A percentile compares a stretch with the other conserved stretches of the same genome.
These are phyloP conservation scores for Melinaea menophilus DNA, from an alignment of 2,888 invertebrate species.

Conservation along the genomic window DNA sequence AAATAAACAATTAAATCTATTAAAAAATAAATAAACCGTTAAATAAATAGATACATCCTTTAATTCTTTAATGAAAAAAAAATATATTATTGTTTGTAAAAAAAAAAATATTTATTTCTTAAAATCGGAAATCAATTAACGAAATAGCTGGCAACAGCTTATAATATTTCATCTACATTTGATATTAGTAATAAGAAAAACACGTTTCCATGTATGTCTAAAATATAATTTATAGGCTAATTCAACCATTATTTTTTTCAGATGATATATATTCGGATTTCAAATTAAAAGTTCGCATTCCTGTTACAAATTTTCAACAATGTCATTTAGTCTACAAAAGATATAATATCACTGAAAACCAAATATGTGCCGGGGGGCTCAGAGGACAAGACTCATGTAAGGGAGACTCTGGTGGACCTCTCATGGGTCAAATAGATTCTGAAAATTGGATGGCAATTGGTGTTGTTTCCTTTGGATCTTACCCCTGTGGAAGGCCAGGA, in stretches of 20 bases:
- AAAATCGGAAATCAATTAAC: no score
- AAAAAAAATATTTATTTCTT: no score
- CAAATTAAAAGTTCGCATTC: constrained; percentile 10
- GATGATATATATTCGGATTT: constrained; percentile 6
- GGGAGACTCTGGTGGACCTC: constrained; percentile 82
- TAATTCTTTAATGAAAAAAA: no score
- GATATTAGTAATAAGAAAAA: no score
- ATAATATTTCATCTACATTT: no score
- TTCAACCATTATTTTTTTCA: constrained; percentile 1
- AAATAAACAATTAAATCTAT: no score
- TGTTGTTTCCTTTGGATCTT: constrained; percentile 16
- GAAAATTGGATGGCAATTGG: constrained; percentile 17
- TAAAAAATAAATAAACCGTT: no score
- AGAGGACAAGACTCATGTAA: constrained; percentile 74
- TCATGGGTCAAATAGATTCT: constrained; percentile 47
- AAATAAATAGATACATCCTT: no score
- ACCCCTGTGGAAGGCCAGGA: constrained; percentile 38
- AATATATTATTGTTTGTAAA: no score
- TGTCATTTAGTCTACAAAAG: constrained; percentile 8
- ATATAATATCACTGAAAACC: constrained; percentile 9
- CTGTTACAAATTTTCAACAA: neutral
- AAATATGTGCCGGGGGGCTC: constrained; percentile 18
- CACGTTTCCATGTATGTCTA: no score
- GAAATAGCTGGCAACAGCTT: no score
- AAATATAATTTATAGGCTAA: neutral